A percentile compares a stretch with the other conserved stretches of the same genome.
phyloP scores from a whole-genome alignment of 2,888 invertebrate species.

The Dyspetes luteomarginatus region DNA sequence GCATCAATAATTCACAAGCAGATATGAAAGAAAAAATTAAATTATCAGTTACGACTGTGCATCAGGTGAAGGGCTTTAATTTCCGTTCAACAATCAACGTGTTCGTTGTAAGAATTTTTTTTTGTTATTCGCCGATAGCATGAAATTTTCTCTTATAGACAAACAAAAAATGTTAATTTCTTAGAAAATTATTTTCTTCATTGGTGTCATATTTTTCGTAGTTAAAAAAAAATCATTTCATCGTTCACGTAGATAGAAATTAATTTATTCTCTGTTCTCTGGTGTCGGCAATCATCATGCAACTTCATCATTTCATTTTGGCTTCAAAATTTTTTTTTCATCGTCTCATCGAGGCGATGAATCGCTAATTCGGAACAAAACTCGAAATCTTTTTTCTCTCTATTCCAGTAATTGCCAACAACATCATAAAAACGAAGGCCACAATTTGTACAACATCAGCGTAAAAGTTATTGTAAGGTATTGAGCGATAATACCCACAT shows the following conservation, averaged over 20 bases:
- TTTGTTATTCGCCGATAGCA: conserved; percentile 18
- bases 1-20: not conserved
- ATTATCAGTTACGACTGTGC: conserved; percentile 21
- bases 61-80: conserved; percentile 58
- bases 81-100: conserved; percentile 4
- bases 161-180: not conserved
- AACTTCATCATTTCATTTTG: conserved; percentile 41
- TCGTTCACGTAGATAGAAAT: not conserved
- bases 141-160: conserved; percentile 8
- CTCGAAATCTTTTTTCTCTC: conserved; percentile 69
- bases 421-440: conserved; percentile 74
- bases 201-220: conserved; percentile 39
- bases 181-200: conserved; percentile 18
- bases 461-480: conserved; percentile 79
- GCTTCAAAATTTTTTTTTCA: conserved; percentile 19
- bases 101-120: not conserved
- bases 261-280: conserved; percentile 23
- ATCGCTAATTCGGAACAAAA: conserved; percentile 19
- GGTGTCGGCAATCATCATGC: conserved; percentile 52
- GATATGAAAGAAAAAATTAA: not conserved
- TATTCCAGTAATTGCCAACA: conserved; percentile 78
- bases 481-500: conserved; percentile 62
- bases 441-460: conserved; percentile 73
- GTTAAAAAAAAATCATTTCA: conserved; percentile 27
- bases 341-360: conserved; percentile 12